A percentile compares a stretch with the other conserved stretches of the same genome.
These are phyloP conservation scores for Lamellibrachia columna DNA, from an alignment of 2,888 invertebrate genomes.

Conservation along the genomic window DNA sequence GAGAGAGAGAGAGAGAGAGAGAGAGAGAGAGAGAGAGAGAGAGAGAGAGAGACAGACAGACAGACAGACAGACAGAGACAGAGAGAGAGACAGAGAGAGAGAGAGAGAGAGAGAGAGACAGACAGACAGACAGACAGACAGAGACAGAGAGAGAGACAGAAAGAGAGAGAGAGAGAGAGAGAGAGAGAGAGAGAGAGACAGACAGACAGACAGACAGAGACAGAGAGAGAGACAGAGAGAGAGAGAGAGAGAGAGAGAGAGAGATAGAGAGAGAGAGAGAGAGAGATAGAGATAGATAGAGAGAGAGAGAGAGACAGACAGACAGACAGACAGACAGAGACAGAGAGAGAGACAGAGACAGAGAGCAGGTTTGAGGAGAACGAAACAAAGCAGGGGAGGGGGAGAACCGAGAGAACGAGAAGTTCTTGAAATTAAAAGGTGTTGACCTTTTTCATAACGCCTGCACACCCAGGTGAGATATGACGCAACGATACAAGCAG, in stretches of 20 bases:
- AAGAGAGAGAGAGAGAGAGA: conserved; percentile 19
- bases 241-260: conserved; percentile 24
- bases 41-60: conserved; percentile 19
- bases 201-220: conserved; percentile 8
- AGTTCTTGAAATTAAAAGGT: too few species aligned
- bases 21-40: conserved; percentile 24
- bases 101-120: conserved; percentile 18
- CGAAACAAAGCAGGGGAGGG: background rate
- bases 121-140: background rate
- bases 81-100: conserved; percentile 19
- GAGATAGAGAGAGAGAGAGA: conserved; percentile 28
- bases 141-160: conserved; percentile 28
- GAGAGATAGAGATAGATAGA: background rate
- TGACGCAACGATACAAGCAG: too few species aligned
- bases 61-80: conserved; percentile 17
- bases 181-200: conserved; percentile 18
- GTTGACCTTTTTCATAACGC: too few species aligned
- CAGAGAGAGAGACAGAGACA: conserved; percentile 21
- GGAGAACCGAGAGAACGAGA: too few species aligned
- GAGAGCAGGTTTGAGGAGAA: conserved; percentile 62
- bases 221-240: conserved; percentile 21
- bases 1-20: conserved; percentile 27
- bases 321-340: conserved; percentile 13
- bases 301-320: conserved; percentile 19
- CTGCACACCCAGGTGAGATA: too few species aligned